Evolutionary conservation across 2,113 vertebrate genomes (phyloP).

Genomic region (Calypte anna): DNA sequence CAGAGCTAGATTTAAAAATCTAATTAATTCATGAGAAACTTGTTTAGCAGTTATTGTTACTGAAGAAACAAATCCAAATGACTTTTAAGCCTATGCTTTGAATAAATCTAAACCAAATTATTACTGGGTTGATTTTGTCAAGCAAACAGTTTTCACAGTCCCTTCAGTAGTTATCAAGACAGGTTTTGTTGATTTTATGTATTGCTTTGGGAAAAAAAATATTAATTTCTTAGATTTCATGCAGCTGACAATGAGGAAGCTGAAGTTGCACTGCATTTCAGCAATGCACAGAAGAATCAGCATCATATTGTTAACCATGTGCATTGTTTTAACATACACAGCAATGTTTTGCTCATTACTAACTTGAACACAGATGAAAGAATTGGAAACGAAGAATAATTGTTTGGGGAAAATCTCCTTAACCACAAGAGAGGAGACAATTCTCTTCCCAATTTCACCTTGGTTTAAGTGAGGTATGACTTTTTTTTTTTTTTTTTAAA

Average conservation of each 20-base stretch:
- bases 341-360: neutral
- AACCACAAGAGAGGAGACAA: constrained; percentile 1
- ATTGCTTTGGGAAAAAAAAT: neutral
- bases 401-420: constrained; percentile 28
- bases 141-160: neutral
- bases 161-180: neutral
- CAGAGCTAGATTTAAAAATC: neutral
- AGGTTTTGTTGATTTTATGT: constrained; percentile 7
- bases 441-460: constrained; percentile 27
- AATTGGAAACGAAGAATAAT: constrained; percentile 44
- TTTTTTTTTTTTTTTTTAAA: neutral
- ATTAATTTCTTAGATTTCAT: constrained; percentile 15
- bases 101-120: neutral
- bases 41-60: neutral
- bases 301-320: neutral
- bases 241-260: constrained; percentile 9
- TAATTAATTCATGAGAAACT: neutral
- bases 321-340: neutral
- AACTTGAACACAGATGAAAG: constrained; percentile 39
- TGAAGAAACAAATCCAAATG: neutral
- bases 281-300: neutral
- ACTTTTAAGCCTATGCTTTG: neutral
- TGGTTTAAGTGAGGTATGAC: constrained; percentile 10
- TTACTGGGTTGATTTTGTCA: neutral
- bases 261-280: neutral